These are phyloP conservation scores for Andrena trimmerana DNA, from an alignment of 2,888 invertebrate genomes.

Conservation along the genomic window DNA sequence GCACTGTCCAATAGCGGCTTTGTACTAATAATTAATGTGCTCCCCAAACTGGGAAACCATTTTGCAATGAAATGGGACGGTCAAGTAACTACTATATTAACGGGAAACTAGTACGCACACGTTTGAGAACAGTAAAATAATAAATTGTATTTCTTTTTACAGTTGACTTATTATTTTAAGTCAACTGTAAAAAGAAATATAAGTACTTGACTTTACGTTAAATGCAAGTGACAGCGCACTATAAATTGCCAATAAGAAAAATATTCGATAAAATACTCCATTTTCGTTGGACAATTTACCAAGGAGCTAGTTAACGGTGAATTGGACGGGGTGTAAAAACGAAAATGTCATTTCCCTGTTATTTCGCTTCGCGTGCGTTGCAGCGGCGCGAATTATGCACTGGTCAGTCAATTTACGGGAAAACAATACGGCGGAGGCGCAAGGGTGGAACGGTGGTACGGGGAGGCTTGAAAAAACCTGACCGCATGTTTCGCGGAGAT, in stretches of 20 bases:
- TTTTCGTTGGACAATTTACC: background rate
- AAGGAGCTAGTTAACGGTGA: constrained; percentile 4
- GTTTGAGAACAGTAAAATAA: background rate
- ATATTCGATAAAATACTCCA: too few species aligned
- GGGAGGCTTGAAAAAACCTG: constrained; percentile 31
- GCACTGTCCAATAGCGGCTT: too few species aligned
- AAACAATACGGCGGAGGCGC: constrained; percentile 49
- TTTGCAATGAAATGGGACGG: too few species aligned
- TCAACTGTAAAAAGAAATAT: too few species aligned
- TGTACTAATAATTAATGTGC: too few species aligned
- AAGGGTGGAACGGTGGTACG: constrained; percentile 32
- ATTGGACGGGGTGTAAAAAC: background rate
- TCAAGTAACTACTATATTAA: background rate
- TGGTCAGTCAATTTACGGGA: constrained; percentile 50
- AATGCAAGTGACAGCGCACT: too few species aligned
- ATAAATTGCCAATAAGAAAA: too few species aligned
- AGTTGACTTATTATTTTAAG: too few species aligned
- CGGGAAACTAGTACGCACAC: background rate
- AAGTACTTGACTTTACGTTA: too few species aligned
- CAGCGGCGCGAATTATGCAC: constrained; percentile 38
- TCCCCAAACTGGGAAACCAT: too few species aligned
- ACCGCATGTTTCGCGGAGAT: constrained; percentile 63
- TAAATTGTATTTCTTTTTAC: too few species aligned
- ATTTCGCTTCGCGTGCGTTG: background rate
- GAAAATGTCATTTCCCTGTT: constrained; percentile 9